Conservation (phyloP, 2,113 vertebrate genomes). For the Heptranchias perlo region DNA sequence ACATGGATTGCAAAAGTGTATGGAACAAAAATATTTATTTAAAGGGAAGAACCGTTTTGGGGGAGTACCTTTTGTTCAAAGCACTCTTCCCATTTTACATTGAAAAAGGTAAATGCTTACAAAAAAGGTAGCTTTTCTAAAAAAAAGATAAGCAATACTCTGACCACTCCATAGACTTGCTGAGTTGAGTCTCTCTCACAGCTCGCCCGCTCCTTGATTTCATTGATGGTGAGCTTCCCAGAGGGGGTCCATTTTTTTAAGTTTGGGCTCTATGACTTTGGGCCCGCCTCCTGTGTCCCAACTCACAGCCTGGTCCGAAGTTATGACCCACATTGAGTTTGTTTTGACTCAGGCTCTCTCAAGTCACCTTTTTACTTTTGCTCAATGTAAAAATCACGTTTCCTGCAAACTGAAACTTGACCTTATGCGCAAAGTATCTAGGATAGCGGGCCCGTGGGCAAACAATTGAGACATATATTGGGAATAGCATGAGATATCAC, state of each 20-base stretch:
- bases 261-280: neutral
- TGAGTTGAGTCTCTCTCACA: neutral
- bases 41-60: neutral
- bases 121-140: neutral
- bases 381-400: neutral
- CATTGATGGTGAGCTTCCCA: neutral
- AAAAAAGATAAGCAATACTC: neutral
- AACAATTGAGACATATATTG: neutral
- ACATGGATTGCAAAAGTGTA: too few relatives aligned
- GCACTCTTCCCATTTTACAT: neutral
- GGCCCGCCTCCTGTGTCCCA: neutral
- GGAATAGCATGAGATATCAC: neutral
- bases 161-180: too few relatives aligned
- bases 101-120: neutral
- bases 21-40: neutral
- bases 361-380: neutral
- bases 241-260: neutral
- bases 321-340: neutral
- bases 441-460: neutral
- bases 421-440: neutral
- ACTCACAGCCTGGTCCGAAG: neutral
- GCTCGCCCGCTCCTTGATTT: neutral
- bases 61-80: neutral
- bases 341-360: neutral
- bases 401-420: neutral